A percentile compares a stretch with the other conserved stretches of the same genome.
These are phyloP conservation scores for Linepithema humile DNA, from an alignment of 1,140 invertebrate species.

Conservation along the genomic window DNA sequence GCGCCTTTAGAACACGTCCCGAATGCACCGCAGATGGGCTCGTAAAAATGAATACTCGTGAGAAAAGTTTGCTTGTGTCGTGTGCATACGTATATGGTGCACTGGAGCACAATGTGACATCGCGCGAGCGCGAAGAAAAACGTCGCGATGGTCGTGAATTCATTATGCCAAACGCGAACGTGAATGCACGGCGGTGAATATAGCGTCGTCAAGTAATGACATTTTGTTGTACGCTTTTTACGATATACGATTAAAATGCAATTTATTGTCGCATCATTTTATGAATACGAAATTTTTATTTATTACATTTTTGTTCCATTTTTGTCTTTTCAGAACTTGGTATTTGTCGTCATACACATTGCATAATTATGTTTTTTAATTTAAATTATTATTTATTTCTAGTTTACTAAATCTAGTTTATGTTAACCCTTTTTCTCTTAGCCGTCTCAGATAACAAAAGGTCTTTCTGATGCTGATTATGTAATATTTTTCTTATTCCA, in stretches of 20 bases:
- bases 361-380: too few species aligned
- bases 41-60: constrained; percentile 51
- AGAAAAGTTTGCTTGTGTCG: constrained; percentile 20
- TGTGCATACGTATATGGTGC: neutral
- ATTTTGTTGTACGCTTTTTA: constrained; percentile 20
- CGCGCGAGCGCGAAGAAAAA: neutral
- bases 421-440: neutral
- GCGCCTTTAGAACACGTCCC: constrained; percentile 44
- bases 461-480: neutral
- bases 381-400: too few species aligned
- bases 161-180: constrained; percentile 1
- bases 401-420: too few species aligned
- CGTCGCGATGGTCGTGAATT: neutral
- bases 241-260: neutral
- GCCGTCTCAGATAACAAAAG: neutral
- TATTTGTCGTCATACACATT: too few species aligned
- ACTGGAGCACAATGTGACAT: neutral
- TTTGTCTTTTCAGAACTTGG: neutral
- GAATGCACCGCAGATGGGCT: constrained; percentile 52
- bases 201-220: neutral
- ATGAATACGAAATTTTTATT: neutral
- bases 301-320: neutral
- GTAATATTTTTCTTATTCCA: neutral
- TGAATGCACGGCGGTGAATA: neutral
- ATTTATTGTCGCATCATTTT: constrained; percentile 13